These are phyloP conservation scores for Astur gentilis DNA, from an alignment of 2,113 vertebrate species.

Conservation along the genomic window DNA sequence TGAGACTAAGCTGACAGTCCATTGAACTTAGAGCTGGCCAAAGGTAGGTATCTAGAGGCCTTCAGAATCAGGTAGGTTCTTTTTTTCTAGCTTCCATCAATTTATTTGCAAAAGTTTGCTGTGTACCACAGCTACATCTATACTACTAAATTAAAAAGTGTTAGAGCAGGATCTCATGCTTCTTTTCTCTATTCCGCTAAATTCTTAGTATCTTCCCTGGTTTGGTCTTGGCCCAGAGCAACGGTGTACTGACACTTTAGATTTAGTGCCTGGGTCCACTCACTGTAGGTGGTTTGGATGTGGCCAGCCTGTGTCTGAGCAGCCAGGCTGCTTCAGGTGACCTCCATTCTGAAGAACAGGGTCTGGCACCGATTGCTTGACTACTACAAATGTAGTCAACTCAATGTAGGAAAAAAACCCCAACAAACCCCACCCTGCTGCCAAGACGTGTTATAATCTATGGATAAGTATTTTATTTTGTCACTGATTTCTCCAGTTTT, in stretches of 20 bases:
- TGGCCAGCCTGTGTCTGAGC: neutral
- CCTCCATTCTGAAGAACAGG: neutral
- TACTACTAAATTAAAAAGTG: neutral
- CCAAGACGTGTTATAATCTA: neutral
- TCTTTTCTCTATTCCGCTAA: neutral
- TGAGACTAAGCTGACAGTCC: neutral
- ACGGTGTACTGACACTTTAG: neutral
- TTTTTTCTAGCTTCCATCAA: neutral
- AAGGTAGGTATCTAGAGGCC: neutral
- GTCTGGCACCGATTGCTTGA: neutral
- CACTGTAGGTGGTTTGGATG: neutral
- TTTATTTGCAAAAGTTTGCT: neutral
- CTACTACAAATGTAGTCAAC: neutral
- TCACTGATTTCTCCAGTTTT: neutral
- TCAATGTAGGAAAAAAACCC: neutral
- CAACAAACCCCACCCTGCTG: neutral
- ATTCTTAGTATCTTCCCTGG: neutral
- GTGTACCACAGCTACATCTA: neutral
- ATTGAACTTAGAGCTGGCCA: neutral
- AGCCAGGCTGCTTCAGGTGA: neutral
- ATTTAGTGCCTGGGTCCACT: neutral
- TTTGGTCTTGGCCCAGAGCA: neutral
- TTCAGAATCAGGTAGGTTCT: neutral
- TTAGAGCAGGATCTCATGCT: neutral
- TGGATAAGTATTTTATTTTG: neutral